Evolutionary conservation across 2,797 vertebrate species (phyloP).

Genomic region (Oreortyx pictus): DNA sequence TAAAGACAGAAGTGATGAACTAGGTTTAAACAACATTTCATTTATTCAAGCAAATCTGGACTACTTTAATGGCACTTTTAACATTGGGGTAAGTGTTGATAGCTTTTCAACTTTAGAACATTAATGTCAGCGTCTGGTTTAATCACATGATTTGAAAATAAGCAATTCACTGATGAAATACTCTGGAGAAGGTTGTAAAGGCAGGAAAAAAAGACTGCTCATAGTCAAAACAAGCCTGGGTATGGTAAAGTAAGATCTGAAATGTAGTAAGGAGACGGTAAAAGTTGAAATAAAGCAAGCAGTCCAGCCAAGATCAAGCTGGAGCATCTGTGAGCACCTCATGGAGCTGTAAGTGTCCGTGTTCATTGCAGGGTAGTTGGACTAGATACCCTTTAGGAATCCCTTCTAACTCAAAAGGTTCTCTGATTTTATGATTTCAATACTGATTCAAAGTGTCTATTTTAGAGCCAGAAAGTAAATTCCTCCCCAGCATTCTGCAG

Average conservation of each 20-base stretch:
- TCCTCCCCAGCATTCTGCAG: background rate
- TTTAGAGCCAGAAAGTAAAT: background rate
- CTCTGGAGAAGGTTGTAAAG: background rate
- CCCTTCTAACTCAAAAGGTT: no score
- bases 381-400: no score
- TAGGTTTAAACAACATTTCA: slow-evolving; percentile 90
- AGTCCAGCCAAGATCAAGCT: no score
- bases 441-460: background rate
- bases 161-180: background rate
- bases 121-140: background rate
- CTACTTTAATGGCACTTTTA: slow-evolving; percentile 92
- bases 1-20: slow-evolving; percentile 85
- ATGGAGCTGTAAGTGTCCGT: no score
- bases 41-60: slow-evolving; percentile 97
- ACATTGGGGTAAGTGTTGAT: slow-evolving; percentile 90
- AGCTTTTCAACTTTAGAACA: slow-evolving; percentile 17
- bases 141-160: background rate
- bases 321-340: no score
- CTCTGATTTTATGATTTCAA: background rate
- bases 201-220: background rate
- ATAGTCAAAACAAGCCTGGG: background rate
- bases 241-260: background rate
- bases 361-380: no score
- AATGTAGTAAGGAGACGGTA: background rate
- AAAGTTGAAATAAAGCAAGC: background rate